A percentile compares a stretch with the other conserved stretches of the same genome.
These are phyloP conservation scores for Tetragonisca angustula DNA, from an alignment of 2,888 invertebrate genomes.

Conservation along the genomic window DNA sequence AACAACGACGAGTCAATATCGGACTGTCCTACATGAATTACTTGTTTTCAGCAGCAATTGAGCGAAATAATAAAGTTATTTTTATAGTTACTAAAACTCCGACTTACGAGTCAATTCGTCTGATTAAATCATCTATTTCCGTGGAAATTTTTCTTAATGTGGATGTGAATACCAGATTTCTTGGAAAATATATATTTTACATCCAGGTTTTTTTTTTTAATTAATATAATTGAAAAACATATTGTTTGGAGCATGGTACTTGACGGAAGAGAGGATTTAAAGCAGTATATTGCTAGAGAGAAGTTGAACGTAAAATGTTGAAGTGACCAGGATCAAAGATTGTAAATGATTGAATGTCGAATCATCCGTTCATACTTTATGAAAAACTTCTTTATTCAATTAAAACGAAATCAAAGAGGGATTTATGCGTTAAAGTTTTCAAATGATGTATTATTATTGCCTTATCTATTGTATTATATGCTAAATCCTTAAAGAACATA, in stretches of 20 bases:
- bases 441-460: background rate
- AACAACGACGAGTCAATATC: background rate
- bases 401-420: no score
- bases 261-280: background rate
- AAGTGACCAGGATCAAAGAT: background rate
- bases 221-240: background rate
- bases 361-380: no score
- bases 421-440: background rate
- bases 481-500: background rate
- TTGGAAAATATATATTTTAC: no score
- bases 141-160: background rate
- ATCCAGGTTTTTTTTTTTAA: background rate
- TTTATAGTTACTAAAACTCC: rapidly evolving
- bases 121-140: background rate
- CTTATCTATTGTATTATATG: background rate
- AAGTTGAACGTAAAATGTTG: background rate
- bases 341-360: background rate
- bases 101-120: background rate
- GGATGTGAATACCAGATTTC: background rate
- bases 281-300: background rate
- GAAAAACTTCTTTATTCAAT: background rate
- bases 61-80: background rate
- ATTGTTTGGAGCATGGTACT: background rate
- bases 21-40: no score
- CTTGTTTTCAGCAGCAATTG: background rate